phyloP scores from a whole-genome alignment of 2,797 vertebrate species.

The Momotus momota region DNA sequence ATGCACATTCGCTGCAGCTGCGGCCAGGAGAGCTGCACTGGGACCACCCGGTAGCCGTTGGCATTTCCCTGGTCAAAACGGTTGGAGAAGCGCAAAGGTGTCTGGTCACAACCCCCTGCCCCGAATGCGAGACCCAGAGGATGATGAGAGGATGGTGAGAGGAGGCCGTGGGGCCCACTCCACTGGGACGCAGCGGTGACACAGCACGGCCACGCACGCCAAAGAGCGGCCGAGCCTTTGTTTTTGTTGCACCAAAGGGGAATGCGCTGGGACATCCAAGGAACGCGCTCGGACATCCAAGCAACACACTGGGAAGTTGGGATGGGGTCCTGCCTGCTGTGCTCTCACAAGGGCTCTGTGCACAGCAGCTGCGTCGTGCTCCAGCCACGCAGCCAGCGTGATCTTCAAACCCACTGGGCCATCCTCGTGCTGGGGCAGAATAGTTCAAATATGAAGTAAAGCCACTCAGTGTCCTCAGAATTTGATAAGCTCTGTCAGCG shows the following conservation, averaged over 20 bases:
- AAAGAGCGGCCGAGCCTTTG: background rate
- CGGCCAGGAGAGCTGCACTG: rapidly evolving
- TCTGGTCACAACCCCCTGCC: rapidly evolving
- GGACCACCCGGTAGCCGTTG: rapidly evolving
- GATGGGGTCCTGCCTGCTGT: background rate
- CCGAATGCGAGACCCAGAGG: rapidly evolving
- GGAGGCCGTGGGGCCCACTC: background rate
- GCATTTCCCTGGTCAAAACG: background rate
- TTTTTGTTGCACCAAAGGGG: rapidly evolving
- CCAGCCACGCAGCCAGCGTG: background rate
- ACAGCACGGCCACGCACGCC: rapidly evolving
- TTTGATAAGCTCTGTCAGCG: background rate
- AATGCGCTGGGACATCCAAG: background rate
- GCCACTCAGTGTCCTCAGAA: background rate
- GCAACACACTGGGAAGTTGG: rapidly evolving
- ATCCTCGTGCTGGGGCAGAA: background rate
- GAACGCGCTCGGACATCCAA: background rate
- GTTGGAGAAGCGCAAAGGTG: background rate
- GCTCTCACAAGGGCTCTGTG: background rate
- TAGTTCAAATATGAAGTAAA: background rate
- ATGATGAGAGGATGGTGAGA: background rate
- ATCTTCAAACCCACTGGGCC: background rate
- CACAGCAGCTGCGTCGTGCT: rapidly evolving
- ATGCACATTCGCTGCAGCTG: background rate
- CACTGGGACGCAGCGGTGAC: rapidly evolving